A percentile compares a stretch with the other conserved stretches of the same genome.
Evolutionary conservation across 2,888 invertebrate genomes (phyloP).

Genomic region (Drosophila anomalipes): DNA sequence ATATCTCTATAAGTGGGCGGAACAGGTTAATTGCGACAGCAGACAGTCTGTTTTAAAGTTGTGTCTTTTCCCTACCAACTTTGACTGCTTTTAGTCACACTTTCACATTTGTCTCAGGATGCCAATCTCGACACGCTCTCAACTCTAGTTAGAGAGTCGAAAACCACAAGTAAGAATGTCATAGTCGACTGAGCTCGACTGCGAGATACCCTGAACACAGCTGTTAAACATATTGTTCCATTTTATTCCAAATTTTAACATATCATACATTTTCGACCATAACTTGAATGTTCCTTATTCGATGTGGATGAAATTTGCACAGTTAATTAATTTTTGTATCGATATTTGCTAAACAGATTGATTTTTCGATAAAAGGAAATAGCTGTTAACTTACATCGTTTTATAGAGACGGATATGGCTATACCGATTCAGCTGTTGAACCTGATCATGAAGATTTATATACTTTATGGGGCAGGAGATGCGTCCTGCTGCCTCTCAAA

Average conservation of each 20-base stretch:
- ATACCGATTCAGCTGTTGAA: neutral
- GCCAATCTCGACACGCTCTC: neutral
- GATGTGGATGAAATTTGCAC: neutral
- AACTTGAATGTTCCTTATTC: accelerated
- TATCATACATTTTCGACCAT: no score
- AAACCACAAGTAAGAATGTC: neutral
- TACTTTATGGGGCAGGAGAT: neutral
- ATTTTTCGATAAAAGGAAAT: neutral
- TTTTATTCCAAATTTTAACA: no score
- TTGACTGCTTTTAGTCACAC: neutral
- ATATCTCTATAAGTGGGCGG: no score
- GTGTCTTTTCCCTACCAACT: neutral
- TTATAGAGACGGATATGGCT: no score
- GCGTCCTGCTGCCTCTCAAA: neutral
- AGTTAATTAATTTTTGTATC: neutral
- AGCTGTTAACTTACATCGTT: neutral
- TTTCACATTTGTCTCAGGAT: neutral
- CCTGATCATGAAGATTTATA: neutral
- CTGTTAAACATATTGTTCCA: accelerated
- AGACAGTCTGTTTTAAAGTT: neutral
- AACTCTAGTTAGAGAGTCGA: neutral
- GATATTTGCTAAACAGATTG: accelerated
- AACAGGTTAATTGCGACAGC: neutral
- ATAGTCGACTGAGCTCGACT: neutral
- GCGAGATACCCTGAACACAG: neutral